Evolutionary conservation across 2,113 vertebrate species (phyloP).

Genomic region (Pollachius pollachius): DNA sequence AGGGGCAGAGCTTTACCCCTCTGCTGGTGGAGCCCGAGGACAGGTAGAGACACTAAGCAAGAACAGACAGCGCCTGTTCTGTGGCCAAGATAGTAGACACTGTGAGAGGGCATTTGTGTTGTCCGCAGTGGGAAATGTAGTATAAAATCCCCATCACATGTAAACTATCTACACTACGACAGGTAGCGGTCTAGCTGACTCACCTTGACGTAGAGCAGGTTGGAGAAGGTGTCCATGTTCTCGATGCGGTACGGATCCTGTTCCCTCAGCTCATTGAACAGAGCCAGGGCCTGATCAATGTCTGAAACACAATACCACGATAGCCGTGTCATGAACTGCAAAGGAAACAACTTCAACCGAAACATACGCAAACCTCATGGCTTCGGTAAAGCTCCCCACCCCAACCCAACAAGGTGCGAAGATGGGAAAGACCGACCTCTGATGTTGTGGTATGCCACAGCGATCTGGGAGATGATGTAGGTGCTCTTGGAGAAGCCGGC

Average conservation of each 20-base stretch:
- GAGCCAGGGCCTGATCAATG: conserved; percentile 95
- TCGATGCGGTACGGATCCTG: conserved; percentile 97
- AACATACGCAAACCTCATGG: neutral
- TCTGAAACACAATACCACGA: conserved; percentile 71
- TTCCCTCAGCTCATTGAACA: conserved; percentile 94
- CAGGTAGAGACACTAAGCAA: too few species aligned
- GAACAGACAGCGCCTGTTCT: neutral
- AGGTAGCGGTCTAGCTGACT: conserved; percentile 43
- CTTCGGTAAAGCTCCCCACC: neutral
- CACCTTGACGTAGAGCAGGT: conserved; percentile 95
- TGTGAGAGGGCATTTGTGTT: neutral
- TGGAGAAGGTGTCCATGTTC: conserved; percentile 99
- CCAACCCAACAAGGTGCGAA: neutral
- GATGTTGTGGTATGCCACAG: conserved; percentile 98
- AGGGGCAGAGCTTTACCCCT: too few species aligned
- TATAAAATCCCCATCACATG: neutral
- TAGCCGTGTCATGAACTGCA: neutral
- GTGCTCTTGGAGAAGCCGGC: conserved; percentile 97
- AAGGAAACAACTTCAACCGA: too few species aligned
- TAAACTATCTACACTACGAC: too few species aligned
- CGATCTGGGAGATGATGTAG: conserved; percentile 98
- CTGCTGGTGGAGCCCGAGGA: too few species aligned
- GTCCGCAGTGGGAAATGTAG: neutral
- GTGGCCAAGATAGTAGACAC: neutral
- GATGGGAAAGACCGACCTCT: conserved; percentile 75